phyloP scores from a whole-genome alignment of 2,888 invertebrate genomes.

The Auanema sp. region DNA sequence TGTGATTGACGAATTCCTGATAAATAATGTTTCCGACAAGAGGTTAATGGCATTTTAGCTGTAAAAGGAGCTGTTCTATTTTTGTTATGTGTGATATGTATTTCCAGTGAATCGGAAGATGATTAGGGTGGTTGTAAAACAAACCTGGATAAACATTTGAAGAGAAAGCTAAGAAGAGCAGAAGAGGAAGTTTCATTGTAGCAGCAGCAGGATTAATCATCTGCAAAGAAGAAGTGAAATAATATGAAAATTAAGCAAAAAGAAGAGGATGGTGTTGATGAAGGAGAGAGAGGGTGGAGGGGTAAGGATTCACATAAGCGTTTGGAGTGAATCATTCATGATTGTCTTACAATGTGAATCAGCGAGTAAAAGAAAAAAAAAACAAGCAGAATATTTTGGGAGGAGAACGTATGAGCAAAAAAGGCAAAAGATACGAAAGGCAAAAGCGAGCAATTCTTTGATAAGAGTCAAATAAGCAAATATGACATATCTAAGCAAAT shows the following conservation, averaged over 20 bases:
- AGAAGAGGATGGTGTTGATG: background rate
- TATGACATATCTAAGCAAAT: too few species aligned
- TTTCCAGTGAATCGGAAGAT: background rate
- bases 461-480: background rate
- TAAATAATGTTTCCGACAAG: too few species aligned
- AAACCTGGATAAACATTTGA: background rate
- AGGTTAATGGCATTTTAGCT: too few species aligned
- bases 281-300: background rate
- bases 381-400: too few species aligned
- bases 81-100: too few species aligned
- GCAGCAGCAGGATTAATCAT: background rate
- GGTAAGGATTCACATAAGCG: slow-evolving; percentile 4
- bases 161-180: background rate
- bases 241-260: background rate
- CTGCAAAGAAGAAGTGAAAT: background rate
- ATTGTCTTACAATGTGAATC: slow-evolving; percentile 1
- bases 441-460: background rate
- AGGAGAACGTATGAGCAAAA: too few species aligned
- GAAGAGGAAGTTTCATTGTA: background rate
- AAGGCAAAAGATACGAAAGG: background rate
- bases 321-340: slow-evolving; percentile 1
- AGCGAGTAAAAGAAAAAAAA: too few species aligned
- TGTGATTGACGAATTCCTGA: too few species aligned
- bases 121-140: background rate
- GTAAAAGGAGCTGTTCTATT: too few species aligned